Percentiles rank a stretch among this genome's conserved stretches.
These are phyloP conservation scores for Epinephelus moara DNA, from an alignment of 2,113 vertebrate species.

Conservation along the genomic window DNA sequence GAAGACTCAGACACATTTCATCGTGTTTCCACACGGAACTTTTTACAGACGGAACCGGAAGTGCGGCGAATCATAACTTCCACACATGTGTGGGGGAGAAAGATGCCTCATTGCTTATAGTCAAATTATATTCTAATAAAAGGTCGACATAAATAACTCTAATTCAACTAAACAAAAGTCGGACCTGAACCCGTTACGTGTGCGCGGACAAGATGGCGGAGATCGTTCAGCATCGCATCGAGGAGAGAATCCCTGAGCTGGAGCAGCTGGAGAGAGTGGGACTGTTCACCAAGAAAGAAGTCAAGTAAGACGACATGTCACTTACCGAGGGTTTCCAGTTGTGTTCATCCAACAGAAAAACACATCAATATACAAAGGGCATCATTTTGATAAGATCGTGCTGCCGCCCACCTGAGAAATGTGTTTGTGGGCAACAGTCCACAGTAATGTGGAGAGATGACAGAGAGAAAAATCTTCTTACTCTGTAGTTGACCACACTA, in stretches of 20 bases:
- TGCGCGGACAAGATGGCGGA: conserved; percentile 89
- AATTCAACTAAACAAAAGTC: not conserved
- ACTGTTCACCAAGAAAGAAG: conserved; percentile 90
- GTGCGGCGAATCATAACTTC: conserved; percentile 67
- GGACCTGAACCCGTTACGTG: not conserved
- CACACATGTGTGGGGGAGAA: conserved; percentile 68
- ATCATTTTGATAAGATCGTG: not conserved
- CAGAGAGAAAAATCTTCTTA: too few relatives aligned
- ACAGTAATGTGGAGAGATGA: not conserved
- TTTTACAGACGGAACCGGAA: conserved; percentile 75
- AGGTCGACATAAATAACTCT: not conserved
- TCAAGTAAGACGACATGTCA: conserved; percentile 85
- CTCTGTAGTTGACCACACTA: too few relatives aligned
- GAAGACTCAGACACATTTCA: not conserved
- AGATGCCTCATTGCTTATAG: fast-evolving
- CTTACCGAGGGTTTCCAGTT: not conserved
- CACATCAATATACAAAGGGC: not conserved
- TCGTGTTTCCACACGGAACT: conserved; percentile 65
- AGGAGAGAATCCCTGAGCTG: conserved; percentile 91
- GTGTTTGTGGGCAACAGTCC: not conserved
- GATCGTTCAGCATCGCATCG: conserved; percentile 90
- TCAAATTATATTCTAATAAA: fast-evolving
- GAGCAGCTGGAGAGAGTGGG: conserved; percentile 95
- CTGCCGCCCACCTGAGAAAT: not conserved
- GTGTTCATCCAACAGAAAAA: not conserved